These are phyloP conservation scores for Polymixis lichenea DNA, from an alignment of 2,888 invertebrate genomes.

Conservation along the genomic window DNA sequence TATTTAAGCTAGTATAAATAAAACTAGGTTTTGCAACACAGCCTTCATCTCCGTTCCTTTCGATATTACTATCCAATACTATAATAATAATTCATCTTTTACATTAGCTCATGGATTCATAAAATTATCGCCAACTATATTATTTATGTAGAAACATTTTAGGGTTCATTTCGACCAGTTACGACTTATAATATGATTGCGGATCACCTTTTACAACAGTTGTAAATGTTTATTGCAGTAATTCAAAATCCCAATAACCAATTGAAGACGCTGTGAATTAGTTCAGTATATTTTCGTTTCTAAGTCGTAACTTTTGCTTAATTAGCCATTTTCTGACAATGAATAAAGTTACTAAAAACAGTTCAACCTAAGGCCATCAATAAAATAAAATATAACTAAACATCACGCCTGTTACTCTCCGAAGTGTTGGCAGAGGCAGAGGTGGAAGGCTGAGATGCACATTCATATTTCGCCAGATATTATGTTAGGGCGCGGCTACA, in stretches of 20 bases:
- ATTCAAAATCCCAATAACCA: neutral
- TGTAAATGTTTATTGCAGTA: constrained; percentile 20
- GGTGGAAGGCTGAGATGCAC: no score
- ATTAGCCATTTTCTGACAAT: neutral
- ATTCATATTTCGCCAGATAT: neutral
- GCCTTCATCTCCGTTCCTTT: constrained; percentile 66
- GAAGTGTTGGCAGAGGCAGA: no score
- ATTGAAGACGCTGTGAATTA: neutral
- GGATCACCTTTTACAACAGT: constrained; percentile 5
- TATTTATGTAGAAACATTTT: constrained; percentile 7
- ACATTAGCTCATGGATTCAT: constrained; percentile 9
- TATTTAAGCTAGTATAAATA: constrained; percentile 28
- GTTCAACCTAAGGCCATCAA: neutral
- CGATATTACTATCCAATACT: constrained; percentile 58
- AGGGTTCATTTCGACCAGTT: constrained; percentile 15
- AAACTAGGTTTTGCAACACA: constrained; percentile 52
- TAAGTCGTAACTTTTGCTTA: neutral
- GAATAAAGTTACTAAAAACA: neutral
- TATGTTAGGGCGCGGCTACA: neutral
- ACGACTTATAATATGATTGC: constrained; percentile 1
- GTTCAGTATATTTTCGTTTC: neutral
- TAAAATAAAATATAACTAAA: neutral
- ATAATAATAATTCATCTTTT: constrained; percentile 49
- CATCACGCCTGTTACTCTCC: no score
- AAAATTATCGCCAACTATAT: neutral